A percentile compares a stretch with the other conserved stretches of the same genome.
These are phyloP conservation scores for Ochotona princeps DNA, from an alignment of 2,113 vertebrate species.

Conservation along the genomic window DNA sequence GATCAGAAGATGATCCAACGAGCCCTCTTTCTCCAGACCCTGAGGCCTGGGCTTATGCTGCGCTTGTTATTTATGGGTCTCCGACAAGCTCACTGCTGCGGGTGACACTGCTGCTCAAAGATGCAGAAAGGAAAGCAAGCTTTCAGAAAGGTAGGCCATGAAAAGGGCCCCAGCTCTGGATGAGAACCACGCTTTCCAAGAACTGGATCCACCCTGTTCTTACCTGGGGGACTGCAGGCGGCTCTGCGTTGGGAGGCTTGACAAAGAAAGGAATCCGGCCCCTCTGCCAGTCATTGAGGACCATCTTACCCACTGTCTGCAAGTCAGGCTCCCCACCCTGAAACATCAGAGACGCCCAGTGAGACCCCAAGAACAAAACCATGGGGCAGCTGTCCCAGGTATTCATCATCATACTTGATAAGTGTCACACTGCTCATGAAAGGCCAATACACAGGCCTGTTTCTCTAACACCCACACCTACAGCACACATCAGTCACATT, in stretches of 20 bases:
- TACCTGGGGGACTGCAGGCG: conserved; percentile 85
- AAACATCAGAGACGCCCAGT: conserved; percentile 44
- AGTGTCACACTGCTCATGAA: background rate
- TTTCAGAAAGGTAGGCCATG: background rate
- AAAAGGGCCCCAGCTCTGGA: background rate
- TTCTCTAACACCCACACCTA: no score
- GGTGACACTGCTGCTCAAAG: background rate
- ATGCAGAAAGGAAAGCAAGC: background rate
- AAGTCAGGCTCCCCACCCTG: conserved; percentile 97
- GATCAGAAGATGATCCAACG: background rate
- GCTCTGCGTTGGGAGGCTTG: conserved; percentile 92
- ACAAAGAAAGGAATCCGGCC: conserved; percentile 98
- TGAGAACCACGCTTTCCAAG: background rate
- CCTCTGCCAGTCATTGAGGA: conserved; percentile 98
- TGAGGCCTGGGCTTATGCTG: background rate
- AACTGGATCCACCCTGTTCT: background rate
- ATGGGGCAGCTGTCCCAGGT: background rate
- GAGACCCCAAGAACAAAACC: background rate
- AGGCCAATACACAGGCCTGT: no score
- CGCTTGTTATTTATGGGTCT: background rate
- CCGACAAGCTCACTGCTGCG: background rate
- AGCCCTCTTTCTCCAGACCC: background rate
- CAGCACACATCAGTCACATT: background rate
- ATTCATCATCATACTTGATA: background rate
- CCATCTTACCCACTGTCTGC: conserved; percentile 96